Evolutionary conservation across 2,797 vertebrate genomes (phyloP), one percentile per base, ranked within the genome.

Genomic region (Anniella stebbinsi): DNA sequence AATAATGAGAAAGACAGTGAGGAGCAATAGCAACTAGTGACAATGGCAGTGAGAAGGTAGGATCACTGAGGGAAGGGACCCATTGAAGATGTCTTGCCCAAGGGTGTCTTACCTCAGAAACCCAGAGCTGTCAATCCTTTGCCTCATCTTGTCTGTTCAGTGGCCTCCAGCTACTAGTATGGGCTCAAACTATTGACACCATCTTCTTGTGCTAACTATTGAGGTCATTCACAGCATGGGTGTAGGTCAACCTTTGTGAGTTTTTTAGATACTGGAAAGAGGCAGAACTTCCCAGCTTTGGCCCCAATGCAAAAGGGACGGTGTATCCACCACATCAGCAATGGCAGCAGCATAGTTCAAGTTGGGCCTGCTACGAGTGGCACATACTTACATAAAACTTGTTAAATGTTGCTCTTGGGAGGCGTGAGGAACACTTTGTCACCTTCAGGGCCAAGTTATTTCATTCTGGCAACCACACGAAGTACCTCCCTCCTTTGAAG

Each of bases 401-500:
- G 86, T 75, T 57, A 90, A 78, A 73, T 72, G 51, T 66, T 73
- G 23, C 48, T 48, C 4, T 17, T 54, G 30, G 70, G 33, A 2
- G 76, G 48, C 77, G 72, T 73, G 48, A 73, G 87, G 30, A 28
- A 41, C 36, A 15, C 72, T 69, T 30, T n/a, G 28, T n/a, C 70
- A 80, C 77, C 85, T 88, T 80, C 57, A 60, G 75, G 11, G 1
- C 30, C 23, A n/a, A 45, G 51, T 41, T 38, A 38, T 25, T 45
- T 92, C 75, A 63, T 84, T 80, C 80, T 88, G 73, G 85, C 36
- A 84, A 88, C 89, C 75, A 73, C 51, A 66, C 45, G 87, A 88
- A 85, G 25, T 25, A 82, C 67, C 66, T 25, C 80, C 48, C 21
- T 72, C 51, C 38, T 89, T 67, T 86, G 67, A 78, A 69, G 33